phyloP scores from a whole-genome alignment of 2,888 invertebrate genomes.

The Andrena camellia region DNA sequence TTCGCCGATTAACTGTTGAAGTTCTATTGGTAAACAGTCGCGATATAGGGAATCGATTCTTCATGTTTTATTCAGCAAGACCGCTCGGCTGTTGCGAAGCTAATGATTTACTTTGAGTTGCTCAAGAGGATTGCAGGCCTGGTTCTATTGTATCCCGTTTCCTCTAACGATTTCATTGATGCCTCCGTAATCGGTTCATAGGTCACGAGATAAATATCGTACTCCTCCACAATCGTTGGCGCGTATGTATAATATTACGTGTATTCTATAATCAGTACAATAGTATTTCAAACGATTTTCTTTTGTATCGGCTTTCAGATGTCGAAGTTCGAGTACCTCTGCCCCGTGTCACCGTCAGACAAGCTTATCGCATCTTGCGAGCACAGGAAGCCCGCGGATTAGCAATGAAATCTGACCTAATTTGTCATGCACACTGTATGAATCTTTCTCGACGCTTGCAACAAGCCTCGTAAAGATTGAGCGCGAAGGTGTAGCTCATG shows the following conservation, averaged over 20 bases:
- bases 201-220: conserved; percentile 15
- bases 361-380: conserved; percentile 39
- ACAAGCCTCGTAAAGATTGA: conserved; percentile 26
- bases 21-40: not conserved
- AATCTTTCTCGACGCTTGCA: conserved; percentile 54
- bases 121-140: not conserved
- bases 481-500: conserved; percentile 30
- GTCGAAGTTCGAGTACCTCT: not conserved
- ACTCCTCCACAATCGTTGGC: not conserved
- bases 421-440: conserved; percentile 37
- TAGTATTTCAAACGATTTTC: not conserved
- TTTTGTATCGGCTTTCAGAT: not conserved
- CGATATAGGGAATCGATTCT: conserved; percentile 56
- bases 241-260: not conserved
- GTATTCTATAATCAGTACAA: no score
- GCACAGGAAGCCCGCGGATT: conserved; percentile 68
- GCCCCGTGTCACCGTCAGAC: conserved; percentile 7
- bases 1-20: conserved; percentile 19
- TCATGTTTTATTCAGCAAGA: conserved; percentile 46
- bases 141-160: not conserved
- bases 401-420: conserved; percentile 64
- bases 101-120: conserved; percentile 11
- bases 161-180: not conserved
- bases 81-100: not conserved
- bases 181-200: not conserved